Evolutionary conservation across 2,888 invertebrate species (phyloP).

Genomic region (Pristionchus exspectatus): DNA sequence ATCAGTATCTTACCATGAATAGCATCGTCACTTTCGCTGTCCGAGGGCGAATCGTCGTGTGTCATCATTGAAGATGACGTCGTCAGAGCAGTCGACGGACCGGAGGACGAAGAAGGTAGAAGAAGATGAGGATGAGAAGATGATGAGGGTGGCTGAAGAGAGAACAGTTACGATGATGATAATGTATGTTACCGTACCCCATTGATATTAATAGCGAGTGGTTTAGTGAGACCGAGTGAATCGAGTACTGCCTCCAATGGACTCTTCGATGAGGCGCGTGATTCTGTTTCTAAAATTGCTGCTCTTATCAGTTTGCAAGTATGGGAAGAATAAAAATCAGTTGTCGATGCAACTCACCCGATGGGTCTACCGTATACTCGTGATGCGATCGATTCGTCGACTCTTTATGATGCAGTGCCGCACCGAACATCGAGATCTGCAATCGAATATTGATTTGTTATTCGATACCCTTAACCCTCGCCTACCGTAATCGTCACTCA

Average conservation of each 20-base stretch:
- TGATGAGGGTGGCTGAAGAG: not conserved
- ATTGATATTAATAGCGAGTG: slow-evolving; percentile 30
- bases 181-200: not conserved
- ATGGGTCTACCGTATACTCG: slow-evolving; percentile 28
- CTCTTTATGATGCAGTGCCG: not conserved
- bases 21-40: slow-evolving; percentile 27
- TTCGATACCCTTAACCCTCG: not conserved
- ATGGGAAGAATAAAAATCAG: not conserved
- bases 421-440: slow-evolving; percentile 41
- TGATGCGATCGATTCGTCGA: not conserved
- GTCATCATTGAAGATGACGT: slow-evolving; percentile 20
- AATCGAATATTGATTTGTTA: not conserved
- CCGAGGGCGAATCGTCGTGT: slow-evolving; percentile 46
- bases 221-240: slow-evolving; percentile 27
- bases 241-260: slow-evolving; percentile 27
- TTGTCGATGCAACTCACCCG: not conserved
- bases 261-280: slow-evolving; percentile 34
- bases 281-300: slow-evolving; percentile 9
- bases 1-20: not conserved
- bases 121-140: not conserved
- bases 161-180: not conserved
- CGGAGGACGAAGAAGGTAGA: not conserved
- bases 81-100: slow-evolving; percentile 37
- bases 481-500: not conserved
- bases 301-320: not conserved